phyloP scores from a whole-genome alignment of 2,113 vertebrate species.

The Ifrita kowaldi region DNA sequence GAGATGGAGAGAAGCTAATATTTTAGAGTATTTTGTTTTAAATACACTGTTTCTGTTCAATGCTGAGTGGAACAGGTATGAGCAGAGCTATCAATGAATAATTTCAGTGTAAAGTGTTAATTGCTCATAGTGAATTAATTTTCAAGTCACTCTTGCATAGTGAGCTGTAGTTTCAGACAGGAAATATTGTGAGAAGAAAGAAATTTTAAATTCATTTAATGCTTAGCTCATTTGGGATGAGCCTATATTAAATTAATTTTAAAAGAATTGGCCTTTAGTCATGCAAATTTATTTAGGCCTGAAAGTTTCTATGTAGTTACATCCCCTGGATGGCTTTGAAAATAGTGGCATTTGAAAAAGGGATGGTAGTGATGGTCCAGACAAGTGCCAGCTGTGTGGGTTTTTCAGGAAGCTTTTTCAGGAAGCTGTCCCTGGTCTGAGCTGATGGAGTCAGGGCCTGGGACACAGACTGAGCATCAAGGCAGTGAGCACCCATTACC shows the following conservation, averaged over 20 bases:
- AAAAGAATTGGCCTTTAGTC: background rate
- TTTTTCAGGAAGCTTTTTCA: background rate
- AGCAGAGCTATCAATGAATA: background rate
- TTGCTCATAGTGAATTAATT: background rate
- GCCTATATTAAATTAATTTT: background rate
- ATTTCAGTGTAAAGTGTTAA: background rate
- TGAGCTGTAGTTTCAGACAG: background rate
- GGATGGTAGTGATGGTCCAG: background rate
- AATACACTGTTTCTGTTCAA: background rate
- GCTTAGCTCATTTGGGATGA: background rate
- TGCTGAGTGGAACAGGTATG: background rate
- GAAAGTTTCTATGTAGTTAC: background rate
- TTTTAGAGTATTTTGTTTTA: background rate
- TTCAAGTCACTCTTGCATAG: background rate
- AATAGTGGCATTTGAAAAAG: background rate
- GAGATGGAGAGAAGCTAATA: background rate
- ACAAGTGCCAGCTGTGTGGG: background rate
- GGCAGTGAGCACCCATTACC: background rate
- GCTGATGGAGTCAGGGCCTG: background rate
- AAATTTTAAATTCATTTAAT: background rate
- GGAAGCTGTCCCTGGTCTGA: background rate
- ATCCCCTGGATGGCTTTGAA: background rate
- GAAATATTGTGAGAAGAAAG: background rate
- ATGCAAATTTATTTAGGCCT: background rate
- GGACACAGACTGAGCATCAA: background rate